Evolutionary conservation across 2,113 vertebrate species (phyloP), one percentile per base, ranked within the genome.

Genomic region (Calyptomena viridis): DNA sequence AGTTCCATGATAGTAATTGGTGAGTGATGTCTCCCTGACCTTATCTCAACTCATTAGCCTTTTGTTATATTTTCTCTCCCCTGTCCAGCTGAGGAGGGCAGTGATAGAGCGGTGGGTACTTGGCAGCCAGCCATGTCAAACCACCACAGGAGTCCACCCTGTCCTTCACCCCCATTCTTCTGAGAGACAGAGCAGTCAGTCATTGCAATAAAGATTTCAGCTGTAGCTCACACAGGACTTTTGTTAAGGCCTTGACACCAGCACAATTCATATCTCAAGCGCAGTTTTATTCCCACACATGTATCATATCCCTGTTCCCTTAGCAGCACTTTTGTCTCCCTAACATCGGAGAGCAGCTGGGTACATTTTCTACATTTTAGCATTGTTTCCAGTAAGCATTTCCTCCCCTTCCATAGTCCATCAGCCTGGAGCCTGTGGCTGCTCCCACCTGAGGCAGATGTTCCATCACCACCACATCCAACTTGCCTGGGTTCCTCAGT

Each of bases 261-360:
- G 18, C 19, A 53, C 9, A 23, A 30, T 12, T 74, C 1, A 0
- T 30, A 37, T 7, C 35, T 11, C 33, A 12, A n/a, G 31, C 3
- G 4, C 47, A 6, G 2, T 63, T 62, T 40, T 31, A 47, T 28
- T 77, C 25, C 14, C 46, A 58, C 23, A 3, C 2, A 6, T 5
- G 4, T 11, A 9, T 11, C 8, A 5, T 8, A 15, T 49, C 63
- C 8, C 23, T n/a, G 28, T 69, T 79, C 28, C 23, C 25, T 56
- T 42, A 18, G 16, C 23, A 63, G 24, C 4, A 6, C 37, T 58
- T 73, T 14, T 64, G 10, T 22, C 24, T 8, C 15, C 7, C 0
- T 0, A n/a, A 9, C 59, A 47, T 0, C 2, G 0, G 4, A 37
- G 28, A 77, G 23, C 5, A 47, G 17, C 14, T 42, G 10, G 19